Conservation (phyloP, 2,113 vertebrate species). For the Martes martes region DNA sequence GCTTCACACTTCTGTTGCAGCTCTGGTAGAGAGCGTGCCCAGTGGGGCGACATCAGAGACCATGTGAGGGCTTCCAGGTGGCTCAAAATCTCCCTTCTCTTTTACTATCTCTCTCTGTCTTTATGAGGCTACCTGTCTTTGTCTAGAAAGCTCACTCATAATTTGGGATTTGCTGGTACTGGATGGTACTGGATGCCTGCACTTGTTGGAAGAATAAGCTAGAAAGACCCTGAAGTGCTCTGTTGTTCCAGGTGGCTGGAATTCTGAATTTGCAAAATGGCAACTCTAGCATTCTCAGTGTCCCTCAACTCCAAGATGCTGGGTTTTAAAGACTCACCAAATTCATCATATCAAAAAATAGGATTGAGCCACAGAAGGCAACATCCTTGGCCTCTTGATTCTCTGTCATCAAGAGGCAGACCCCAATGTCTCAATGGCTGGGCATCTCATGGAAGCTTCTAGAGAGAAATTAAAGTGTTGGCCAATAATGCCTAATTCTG, state of each 20-base stretch:
- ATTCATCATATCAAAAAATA: neutral
- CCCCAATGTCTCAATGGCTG: neutral
- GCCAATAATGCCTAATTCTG: slow-evolving; percentile 54
- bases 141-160: neutral
- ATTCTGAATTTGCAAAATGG: neutral
- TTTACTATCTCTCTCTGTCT: neutral
- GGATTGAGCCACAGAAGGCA: rapidly evolving
- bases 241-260: neutral
- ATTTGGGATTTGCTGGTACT: neutral
- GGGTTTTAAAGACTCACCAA: neutral
- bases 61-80: rapidly evolving
- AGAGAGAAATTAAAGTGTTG: slow-evolving; percentile 49
- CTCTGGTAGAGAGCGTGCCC: neutral
- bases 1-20: neutral
- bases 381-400: slow-evolving; percentile 46
- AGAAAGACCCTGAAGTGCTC: neutral
- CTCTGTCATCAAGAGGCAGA: slow-evolving; percentile 60
- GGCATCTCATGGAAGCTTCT: slow-evolving; percentile 55
- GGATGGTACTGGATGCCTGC: neutral
- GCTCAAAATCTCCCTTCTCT: neutral
- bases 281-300: neutral
- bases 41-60: neutral
- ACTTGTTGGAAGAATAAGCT: neutral
- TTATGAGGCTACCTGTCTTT: neutral
- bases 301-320: neutral